Percentiles rank a stretch among this genome's conserved stretches.
phyloP scores from a whole-genome alignment of 1,140 invertebrate species.

The Panagrolaimus sp. region DNA sequence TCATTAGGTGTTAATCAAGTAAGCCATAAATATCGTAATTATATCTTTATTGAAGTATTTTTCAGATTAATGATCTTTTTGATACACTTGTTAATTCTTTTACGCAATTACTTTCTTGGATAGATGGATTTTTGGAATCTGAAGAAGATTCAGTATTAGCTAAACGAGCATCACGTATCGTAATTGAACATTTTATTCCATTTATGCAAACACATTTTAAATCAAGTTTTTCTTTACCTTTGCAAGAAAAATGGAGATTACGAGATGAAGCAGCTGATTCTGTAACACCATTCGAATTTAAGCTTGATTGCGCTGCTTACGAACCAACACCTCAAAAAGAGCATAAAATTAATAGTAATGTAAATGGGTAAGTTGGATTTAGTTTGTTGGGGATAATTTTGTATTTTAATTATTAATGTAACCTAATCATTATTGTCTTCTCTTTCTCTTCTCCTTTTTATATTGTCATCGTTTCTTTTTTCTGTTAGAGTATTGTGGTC shows the following conservation, averaged over 20 bases:
- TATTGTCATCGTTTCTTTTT: no score
- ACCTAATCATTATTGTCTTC: no score
- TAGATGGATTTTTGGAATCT: slow-evolving; percentile 30
- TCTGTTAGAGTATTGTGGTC: no score
- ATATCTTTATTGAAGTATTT: neutral
- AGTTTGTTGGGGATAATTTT: no score
- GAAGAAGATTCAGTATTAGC: slow-evolving; percentile 17
- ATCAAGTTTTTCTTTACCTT: neutral
- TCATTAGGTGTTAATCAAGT: slow-evolving; percentile 48
- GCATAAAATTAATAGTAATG: no score
- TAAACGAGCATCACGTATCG: slow-evolving; percentile 34
- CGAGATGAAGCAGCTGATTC: neutral
- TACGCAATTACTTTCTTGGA: slow-evolving; percentile 38
- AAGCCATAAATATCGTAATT: neutral
- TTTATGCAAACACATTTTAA: slow-evolving; percentile 29
- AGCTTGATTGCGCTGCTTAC: slow-evolving; percentile 4
- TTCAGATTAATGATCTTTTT: slow-evolving; percentile 38
- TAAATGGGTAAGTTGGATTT: no score
- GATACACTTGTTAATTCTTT: slow-evolving; percentile 30
- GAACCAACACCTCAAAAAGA: slow-evolving; percentile 3
- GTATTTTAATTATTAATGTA: no score
- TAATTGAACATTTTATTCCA: slow-evolving; percentile 43
- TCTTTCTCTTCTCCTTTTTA: no score
- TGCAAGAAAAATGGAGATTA: slow-evolving; percentile 5
- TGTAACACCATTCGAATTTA: neutral